Evolutionary conservation across 1,140 invertebrate species (phyloP), one percentile per base, ranked within the genome.

Genomic region (Prorops nasuta): DNA sequence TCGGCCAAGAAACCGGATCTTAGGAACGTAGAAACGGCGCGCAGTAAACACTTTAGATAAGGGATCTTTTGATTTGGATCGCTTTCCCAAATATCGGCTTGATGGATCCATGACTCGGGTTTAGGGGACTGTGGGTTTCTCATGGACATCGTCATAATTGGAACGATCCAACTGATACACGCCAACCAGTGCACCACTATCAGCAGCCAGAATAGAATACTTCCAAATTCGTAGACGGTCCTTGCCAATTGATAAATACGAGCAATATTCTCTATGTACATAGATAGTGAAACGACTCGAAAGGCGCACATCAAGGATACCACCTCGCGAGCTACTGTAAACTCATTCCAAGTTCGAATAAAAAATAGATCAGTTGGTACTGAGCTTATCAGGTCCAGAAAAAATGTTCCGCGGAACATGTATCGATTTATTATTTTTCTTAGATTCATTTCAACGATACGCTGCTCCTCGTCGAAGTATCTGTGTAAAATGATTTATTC

Each of bases 111-210:
- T 0, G 66, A 72, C 0, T 58, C 43, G 14, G 58, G 52, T 2
- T 22, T 20, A 0, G 70, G 68, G 19, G 22, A 12, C 28, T 48
- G 6, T 0, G 58, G 53, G 28, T 4, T 0, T 3, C 14, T 12
- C n/a, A 67, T 1, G 0, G 64, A 73, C 0, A 45, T 44, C 1
- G 45, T 22, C 2, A 44, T 53, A 12, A 72, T 24, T 0, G 72
- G 72, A 1, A 74, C 32, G 3, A 77, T 48, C 71, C 71, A 77
- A 3, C 58, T 67, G 0, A 74, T 20, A 17, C 74, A 77, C 3
- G 67, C 42, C 20, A 69, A 60, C 71, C 72, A 77, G n/a, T 77
- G 75, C 0, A 76, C n/a, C 0, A 44, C 6, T 7, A 76, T 28
- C 0, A 64, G 4, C 0, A 71, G 7, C 56, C 63, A 65, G 9